These are phyloP conservation scores for Pipistrellus nathusii DNA, from an alignment of 2,797 vertebrate species.

Conservation along the genomic window DNA sequence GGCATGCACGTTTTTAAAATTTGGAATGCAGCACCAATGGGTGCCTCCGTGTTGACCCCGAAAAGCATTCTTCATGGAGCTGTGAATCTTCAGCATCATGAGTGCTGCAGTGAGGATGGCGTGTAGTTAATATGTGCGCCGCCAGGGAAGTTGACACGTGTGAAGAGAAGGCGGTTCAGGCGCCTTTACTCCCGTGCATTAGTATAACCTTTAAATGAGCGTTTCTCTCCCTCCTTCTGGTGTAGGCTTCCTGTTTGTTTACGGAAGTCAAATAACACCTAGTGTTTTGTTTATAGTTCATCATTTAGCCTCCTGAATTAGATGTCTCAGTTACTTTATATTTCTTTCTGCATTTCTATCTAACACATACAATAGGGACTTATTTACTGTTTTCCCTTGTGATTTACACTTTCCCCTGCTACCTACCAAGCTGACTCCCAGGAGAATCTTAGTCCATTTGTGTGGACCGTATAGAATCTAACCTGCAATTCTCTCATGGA, in stretches of 20 bases:
- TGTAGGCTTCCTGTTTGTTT: background rate
- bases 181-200: background rate
- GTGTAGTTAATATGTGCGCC: background rate
- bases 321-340: background rate
- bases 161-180: background rate
- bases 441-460: background rate
- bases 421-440: background rate
- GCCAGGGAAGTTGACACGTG: background rate
- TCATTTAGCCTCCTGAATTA: background rate
- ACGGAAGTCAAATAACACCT: background rate
- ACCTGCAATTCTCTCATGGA: background rate
- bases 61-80: background rate
- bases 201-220: background rate
- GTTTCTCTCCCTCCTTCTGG: background rate
- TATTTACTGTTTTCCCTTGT: background rate
- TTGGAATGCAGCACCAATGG: background rate
- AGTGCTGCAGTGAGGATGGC: background rate
- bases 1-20: background rate
- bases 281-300: background rate
- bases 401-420: background rate
- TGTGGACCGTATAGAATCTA: background rate
- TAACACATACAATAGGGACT: background rate
- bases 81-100: constrained; percentile 28
- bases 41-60: constrained; percentile 14
- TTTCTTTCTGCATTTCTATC: background rate